Evolutionary conservation across 2,113 vertebrate genomes (phyloP).

Genomic region (Circaetus cinerascens): DNA sequence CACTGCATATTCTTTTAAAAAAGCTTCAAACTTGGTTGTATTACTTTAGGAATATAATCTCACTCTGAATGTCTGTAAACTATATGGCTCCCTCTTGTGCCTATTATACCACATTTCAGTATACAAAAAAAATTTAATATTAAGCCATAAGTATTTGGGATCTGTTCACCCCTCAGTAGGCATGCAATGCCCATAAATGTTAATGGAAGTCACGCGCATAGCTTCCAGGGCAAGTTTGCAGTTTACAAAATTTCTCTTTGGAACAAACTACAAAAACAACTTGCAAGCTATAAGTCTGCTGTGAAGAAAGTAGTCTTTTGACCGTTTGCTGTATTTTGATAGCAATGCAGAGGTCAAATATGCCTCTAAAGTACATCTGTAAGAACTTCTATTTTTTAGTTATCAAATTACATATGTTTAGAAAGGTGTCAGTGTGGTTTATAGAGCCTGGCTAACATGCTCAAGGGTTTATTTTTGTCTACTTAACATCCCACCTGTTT

Average conservation of each 20-base stretch:
- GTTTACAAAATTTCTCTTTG: neutral
- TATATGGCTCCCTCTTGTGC: constrained; percentile 71
- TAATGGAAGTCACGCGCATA: neutral
- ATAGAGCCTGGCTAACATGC: constrained; percentile 25
- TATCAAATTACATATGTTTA: constrained; percentile 46
- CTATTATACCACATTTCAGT: constrained; percentile 45
- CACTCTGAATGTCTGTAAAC: constrained; percentile 14
- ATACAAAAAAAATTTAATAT: neutral
- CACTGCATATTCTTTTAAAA: neutral
- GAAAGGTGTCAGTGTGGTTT: constrained; percentile 39
- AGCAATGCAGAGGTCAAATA: neutral
- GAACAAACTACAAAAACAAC: neutral
- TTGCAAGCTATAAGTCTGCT: neutral
- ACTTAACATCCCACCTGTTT: constrained; percentile 61
- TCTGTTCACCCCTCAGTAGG: neutral
- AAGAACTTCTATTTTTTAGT: constrained; percentile 32
- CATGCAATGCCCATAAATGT: neutral
- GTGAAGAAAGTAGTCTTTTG: neutral
- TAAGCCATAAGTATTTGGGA: neutral
- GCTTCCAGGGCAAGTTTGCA: neutral
- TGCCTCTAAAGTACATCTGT: neutral
- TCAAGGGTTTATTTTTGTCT: constrained; percentile 65
- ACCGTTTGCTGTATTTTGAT: neutral
- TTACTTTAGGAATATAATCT: constrained; percentile 1
- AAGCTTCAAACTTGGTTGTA: neutral